Conservation (phyloP, 2,113 vertebrate species). For the Scalopus aquaticus region DNA sequence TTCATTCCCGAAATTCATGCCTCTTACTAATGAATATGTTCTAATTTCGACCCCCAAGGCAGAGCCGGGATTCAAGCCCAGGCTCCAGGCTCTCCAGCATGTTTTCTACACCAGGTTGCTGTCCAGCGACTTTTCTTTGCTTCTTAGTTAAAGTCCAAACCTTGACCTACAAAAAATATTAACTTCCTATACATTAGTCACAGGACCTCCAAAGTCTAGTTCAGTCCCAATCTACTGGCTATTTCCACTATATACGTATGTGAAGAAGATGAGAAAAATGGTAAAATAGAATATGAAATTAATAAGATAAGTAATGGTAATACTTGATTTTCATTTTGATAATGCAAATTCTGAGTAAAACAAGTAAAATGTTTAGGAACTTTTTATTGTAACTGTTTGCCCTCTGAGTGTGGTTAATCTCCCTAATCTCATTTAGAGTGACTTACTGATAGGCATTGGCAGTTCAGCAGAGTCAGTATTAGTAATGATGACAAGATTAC, state of each 20-base stretch:
- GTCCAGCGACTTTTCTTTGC: background rate
- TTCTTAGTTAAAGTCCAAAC: background rate
- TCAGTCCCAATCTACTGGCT: background rate
- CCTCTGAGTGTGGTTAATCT: background rate
- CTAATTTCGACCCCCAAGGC: background rate
- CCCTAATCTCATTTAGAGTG: background rate
- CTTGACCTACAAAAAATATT: background rate
- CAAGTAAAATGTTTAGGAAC: background rate
- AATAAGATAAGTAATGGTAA: background rate
- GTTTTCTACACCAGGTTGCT: background rate
- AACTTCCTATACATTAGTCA: background rate
- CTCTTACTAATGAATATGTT: background rate
- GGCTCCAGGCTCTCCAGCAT: background rate
- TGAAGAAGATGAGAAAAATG: background rate
- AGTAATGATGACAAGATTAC: background rate
- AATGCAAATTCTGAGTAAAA: background rate
- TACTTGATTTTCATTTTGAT: conserved; percentile 21
- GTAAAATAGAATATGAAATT: background rate
- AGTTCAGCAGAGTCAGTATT: background rate
- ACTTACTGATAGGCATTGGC: background rate
- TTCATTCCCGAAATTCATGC: background rate
- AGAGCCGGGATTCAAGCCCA: background rate
- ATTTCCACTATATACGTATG: background rate
- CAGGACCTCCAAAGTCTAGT: background rate
- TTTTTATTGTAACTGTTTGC: background rate